Evolutionary conservation across 2,888 invertebrate species (phyloP).

Genomic region (Venustoraphidia nigricollis): DNA sequence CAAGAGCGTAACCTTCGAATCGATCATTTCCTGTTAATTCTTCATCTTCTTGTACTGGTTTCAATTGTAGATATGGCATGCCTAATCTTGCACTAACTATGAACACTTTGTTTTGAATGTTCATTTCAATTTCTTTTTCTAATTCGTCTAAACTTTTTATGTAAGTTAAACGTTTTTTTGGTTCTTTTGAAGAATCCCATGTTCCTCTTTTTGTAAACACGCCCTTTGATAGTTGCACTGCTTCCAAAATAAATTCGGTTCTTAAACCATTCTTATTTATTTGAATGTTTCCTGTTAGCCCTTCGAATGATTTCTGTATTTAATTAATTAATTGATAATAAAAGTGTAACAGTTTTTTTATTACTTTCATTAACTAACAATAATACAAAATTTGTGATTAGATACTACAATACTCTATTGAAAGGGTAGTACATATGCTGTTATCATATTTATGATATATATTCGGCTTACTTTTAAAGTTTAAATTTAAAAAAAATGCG

Average conservation of each 20-base stretch:
- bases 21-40: conserved; percentile 55
- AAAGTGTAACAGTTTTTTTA: too few species aligned
- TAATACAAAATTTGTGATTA: too few species aligned
- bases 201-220: conserved; percentile 37
- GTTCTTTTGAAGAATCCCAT: conserved; percentile 23
- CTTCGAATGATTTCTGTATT: conserved; percentile 15
- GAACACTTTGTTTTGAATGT: conserved; percentile 33
- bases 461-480: too few species aligned
- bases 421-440: too few species aligned
- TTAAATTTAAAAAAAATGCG: too few species aligned
- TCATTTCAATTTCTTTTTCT: conserved; percentile 9
- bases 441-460: too few species aligned
- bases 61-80: conserved; percentile 53
- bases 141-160: too few species aligned
- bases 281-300: conserved; percentile 47
- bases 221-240: conserved; percentile 45
- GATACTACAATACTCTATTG: too few species aligned
- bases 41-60: conserved; percentile 37
- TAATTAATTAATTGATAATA: too few species aligned
- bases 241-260: conserved; percentile 40
- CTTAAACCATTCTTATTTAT: conserved; percentile 53
- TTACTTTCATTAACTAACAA: too few species aligned
- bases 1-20: conserved; percentile 82
- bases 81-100: conserved; percentile 44
- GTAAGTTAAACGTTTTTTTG: too few species aligned